Evolutionary conservation across 1,140 invertebrate genomes (phyloP).

Genomic region (Brachystomella parvula): DNA sequence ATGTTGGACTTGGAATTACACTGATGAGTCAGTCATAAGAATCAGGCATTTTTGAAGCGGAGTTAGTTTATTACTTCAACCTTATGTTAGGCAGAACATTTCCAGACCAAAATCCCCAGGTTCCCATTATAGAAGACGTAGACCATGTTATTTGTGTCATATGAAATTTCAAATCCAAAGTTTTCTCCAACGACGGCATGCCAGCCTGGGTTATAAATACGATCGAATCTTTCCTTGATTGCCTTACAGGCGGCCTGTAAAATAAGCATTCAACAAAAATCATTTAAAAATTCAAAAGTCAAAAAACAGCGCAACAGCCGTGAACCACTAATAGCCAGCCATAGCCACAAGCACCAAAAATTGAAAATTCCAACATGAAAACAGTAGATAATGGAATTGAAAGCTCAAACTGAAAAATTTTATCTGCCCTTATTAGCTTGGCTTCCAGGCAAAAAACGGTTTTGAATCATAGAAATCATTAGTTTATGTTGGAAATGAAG

Average conservation of each 20-base stretch:
- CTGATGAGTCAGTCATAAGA: no score
- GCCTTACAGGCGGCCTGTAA: slow-evolving; percentile 65
- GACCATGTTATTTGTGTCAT: slow-evolving; percentile 51
- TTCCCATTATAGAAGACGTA: slow-evolving; percentile 51
- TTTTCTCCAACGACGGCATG: slow-evolving; percentile 53
- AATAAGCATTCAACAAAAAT: slow-evolving; percentile 11
- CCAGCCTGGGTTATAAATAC: slow-evolving; percentile 70
- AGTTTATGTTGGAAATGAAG: not conserved
- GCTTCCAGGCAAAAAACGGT: no score
- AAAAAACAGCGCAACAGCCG: not conserved
- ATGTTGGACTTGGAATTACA: no score
- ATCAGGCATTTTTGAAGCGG: no score
- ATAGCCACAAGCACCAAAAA: slow-evolving; percentile 2
- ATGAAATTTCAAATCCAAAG: slow-evolving; percentile 52
- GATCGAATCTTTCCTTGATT: slow-evolving; percentile 90
- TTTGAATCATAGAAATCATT: no score
- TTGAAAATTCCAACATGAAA: not conserved
- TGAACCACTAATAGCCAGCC: not conserved
- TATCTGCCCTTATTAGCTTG: no score
- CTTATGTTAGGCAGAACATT: no score
- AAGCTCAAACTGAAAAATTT: no score
- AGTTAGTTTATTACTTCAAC: no score
- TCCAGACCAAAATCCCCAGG: slow-evolving; percentile 34
- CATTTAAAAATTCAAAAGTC: not conserved
- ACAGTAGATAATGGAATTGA: no score